Percentiles rank a stretch among this genome's conserved stretches.
Conservation (phyloP, 2,113 vertebrate species). For the Xiphophorus maculatus region DNA sequence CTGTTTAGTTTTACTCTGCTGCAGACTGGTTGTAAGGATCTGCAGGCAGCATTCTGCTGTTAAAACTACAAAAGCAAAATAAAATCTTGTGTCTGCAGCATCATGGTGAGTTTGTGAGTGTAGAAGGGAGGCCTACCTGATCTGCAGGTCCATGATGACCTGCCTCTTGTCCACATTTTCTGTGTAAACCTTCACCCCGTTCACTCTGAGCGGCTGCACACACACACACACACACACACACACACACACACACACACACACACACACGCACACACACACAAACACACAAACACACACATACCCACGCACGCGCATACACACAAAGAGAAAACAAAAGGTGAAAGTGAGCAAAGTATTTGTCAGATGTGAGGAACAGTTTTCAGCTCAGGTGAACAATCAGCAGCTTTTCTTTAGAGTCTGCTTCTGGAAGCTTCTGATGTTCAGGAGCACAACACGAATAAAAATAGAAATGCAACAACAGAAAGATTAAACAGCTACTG, state of each 20-base stretch:
- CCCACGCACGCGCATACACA: constrained; percentile 6
- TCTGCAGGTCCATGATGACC: constrained; percentile 96
- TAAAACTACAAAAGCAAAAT: neutral
- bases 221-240: constrained; percentile 13
- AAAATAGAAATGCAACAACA: neutral
- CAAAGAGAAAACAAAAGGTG: neutral
- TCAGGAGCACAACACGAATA: neutral
- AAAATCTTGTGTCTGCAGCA: neutral
- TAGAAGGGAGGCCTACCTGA: constrained; percentile 82
- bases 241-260: constrained; percentile 2
- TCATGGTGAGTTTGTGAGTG: neutral
- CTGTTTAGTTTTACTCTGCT: neutral
- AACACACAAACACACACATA: neutral
- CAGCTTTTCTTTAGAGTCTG: neutral
- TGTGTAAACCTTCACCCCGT: constrained; percentile 97
- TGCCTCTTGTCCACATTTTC: constrained; percentile 98
- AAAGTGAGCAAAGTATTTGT: neutral
- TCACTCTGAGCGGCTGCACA: constrained; percentile 89
- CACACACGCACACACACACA: constrained; percentile 29
- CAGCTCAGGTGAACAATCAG: neutral
- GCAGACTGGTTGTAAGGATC: neutral
- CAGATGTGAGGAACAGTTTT: neutral
- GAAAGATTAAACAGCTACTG: neutral
- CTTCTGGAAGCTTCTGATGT: neutral
- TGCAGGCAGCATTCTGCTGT: neutral